Percentiles rank a stretch among this genome's conserved stretches.
phyloP scores from a whole-genome alignment of 2,888 invertebrate species.

The Timandra comae region DNA sequence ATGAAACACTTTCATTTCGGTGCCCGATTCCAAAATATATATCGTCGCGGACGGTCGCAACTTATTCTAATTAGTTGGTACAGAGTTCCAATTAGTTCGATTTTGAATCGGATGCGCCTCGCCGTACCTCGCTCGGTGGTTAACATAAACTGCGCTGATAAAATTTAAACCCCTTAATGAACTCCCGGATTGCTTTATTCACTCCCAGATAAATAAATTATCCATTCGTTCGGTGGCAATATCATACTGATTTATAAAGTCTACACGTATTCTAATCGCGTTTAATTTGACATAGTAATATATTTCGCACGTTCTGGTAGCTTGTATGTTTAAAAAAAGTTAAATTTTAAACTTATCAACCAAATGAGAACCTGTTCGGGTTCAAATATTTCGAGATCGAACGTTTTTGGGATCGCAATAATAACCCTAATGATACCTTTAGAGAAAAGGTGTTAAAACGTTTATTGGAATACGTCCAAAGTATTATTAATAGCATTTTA shows the following conservation, averaged over 20 bases:
- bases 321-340: too few species aligned
- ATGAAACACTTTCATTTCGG: conserved; percentile 35
- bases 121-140: conserved; percentile 39
- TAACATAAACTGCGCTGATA: conserved; percentile 64
- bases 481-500: conserved; percentile 73
- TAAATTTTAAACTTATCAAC: conserved; percentile 2
- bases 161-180: conserved; percentile 66
- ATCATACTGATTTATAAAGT: conserved; percentile 28
- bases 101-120: conserved; percentile 46
- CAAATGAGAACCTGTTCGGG: conserved; percentile 1
- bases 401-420: conserved; percentile 47
- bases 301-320: conserved; percentile 1
- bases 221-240: conserved; percentile 31
- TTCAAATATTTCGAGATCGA: conserved; percentile 25
- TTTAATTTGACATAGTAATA: conserved; percentile 22
- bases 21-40: conserved; percentile 37
- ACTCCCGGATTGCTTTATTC: conserved; percentile 57
- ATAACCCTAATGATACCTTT: conserved; percentile 69
- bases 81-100: conserved; percentile 61
- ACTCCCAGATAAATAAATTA: conserved; percentile 50
- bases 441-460: conserved; percentile 74
- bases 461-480: conserved; percentile 73
- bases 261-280: conserved; percentile 28
- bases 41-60: conserved; percentile 33
- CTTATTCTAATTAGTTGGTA: conserved; percentile 65